A percentile compares a stretch with the other conserved stretches of the same genome.
Conservation (phyloP, 2,113 vertebrate genomes). For the Ascaphus truei region DNA sequence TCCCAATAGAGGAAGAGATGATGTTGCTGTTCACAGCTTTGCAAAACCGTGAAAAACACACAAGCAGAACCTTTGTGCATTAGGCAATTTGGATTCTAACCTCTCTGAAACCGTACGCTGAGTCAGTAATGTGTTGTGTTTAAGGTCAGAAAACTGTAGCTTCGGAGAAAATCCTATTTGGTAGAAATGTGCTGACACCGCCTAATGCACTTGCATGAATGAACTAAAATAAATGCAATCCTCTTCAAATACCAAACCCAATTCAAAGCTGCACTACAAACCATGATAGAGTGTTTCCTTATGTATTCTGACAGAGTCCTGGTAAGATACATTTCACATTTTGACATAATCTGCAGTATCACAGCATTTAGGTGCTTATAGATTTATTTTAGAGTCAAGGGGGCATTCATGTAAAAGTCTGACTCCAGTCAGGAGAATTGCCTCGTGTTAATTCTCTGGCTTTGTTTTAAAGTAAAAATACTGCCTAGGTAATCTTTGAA, state of each 20-base stretch:
- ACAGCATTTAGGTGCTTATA: too few species aligned
- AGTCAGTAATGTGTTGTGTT: slow-evolving; percentile 3
- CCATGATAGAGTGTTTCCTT: too few species aligned
- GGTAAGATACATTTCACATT: too few species aligned
- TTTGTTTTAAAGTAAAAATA: too few species aligned
- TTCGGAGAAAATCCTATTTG: slow-evolving; percentile 12
- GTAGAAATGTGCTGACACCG: background rate
- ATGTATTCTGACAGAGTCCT: too few species aligned
- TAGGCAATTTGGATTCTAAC: slow-evolving; percentile 3
- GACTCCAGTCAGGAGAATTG: too few species aligned
- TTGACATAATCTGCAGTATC: too few species aligned
- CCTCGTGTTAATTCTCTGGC: too few species aligned
- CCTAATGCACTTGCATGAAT: slow-evolving; percentile 5
- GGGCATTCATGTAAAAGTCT: too few species aligned
- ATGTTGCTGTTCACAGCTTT: background rate
- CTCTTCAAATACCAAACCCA: background rate
- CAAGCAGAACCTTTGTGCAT: background rate
- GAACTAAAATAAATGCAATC: background rate
- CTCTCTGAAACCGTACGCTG: background rate
- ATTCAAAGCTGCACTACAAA: too few species aligned
- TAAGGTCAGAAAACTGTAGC: background rate
- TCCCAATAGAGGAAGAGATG: background rate
- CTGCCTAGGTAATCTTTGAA: too few species aligned
- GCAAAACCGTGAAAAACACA: background rate
- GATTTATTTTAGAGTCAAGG: too few species aligned